Conservation (phyloP, 2,888 invertebrate species). For the Heliconius aoede region DNA sequence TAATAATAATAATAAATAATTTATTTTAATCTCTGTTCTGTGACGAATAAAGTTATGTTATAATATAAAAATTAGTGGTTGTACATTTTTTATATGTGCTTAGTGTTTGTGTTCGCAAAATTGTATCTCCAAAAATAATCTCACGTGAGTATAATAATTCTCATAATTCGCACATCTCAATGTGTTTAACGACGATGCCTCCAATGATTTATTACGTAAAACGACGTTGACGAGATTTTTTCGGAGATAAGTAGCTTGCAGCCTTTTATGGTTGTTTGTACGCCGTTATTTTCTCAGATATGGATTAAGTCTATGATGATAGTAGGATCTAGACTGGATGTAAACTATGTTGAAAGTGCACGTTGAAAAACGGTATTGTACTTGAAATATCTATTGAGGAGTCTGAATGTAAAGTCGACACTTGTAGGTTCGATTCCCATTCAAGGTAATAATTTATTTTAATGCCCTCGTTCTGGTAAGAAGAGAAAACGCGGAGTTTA, state of each 20-base stretch:
- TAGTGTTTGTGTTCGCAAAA: conserved; percentile 48
- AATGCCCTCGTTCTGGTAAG: neutral
- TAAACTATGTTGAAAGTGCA: conserved; percentile 50
- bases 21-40: conserved; percentile 48
- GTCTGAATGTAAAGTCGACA: too few species aligned
- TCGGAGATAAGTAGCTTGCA: conserved; percentile 48
- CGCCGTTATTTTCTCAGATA: conserved; percentile 57
- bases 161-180: conserved; percentile 25
- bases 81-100: conserved; percentile 50
- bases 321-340: conserved; percentile 53
- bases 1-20: conserved; percentile 29
- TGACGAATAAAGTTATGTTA: conserved; percentile 59
- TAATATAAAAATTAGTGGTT: conserved; percentile 52
- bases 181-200: conserved; percentile 33
- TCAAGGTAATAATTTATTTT: neutral
- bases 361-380: conserved; percentile 47
- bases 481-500: neutral
- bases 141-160: conserved; percentile 31
- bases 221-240: conserved; percentile 47
- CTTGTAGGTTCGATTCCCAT: neutral
- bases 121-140: conserved; percentile 31
- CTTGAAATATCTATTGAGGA: conserved; percentile 16
- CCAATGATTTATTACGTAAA: conserved; percentile 40
- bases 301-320: conserved; percentile 52
- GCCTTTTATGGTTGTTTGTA: conserved; percentile 52